A percentile compares a stretch with the other conserved stretches of the same genome.
Evolutionary conservation across 2,888 invertebrate genomes (phyloP).

Genomic region (Campoletis raptor): DNA sequence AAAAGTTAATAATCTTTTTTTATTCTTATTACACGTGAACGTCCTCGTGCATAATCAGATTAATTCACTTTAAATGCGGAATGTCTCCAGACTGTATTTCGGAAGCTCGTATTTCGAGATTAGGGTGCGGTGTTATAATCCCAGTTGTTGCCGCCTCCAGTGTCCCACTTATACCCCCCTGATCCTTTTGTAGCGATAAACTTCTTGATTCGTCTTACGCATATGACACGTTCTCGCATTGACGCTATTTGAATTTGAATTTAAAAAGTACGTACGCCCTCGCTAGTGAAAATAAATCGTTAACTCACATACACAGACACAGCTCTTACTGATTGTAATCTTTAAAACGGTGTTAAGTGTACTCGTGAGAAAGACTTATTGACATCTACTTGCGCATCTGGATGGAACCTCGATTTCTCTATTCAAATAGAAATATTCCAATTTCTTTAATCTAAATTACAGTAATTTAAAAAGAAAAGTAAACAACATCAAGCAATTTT

Average conservation of each 20-base stretch:
- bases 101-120: constrained; percentile 71
- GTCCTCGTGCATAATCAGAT: neutral
- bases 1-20: neutral
- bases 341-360: constrained; percentile 72
- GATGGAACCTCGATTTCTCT: neutral
- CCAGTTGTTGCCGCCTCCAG: constrained; percentile 52
- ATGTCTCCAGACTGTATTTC: constrained; percentile 35
- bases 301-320: constrained; percentile 28
- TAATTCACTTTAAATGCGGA: neutral
- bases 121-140: constrained; percentile 74
- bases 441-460: neutral
- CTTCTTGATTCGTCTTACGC: constrained; percentile 10
- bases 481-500: neutral
- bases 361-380: neutral
- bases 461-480: neutral
- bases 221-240: constrained; percentile 48
- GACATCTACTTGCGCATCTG: neutral
- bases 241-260: neutral
- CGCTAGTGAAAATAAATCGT: constrained; percentile 48
- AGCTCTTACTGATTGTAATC: constrained; percentile 77
- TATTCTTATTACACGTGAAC: neutral
- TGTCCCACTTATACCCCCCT: constrained; percentile 53
- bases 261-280: constrained; percentile 13
- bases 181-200: constrained; percentile 69
- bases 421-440: neutral